Evolutionary conservation across 2,797 vertebrate species (phyloP).

Genomic region (Meriones psammophilus): DNA sequence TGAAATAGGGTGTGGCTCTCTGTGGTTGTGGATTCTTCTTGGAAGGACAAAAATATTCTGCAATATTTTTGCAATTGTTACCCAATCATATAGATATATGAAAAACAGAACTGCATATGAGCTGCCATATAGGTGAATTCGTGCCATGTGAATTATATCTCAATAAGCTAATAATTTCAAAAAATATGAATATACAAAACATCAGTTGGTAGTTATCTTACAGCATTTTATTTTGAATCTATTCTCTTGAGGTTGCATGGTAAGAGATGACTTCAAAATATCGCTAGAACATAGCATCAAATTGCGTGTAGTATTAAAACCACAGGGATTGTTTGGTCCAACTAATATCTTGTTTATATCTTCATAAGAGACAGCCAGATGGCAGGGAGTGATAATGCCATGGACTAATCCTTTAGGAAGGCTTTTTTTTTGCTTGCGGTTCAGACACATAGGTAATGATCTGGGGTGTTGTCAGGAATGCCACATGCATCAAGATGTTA

Average conservation of each 20-base stretch:
- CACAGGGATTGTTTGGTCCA: slow-evolving; percentile 72
- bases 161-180: slow-evolving; percentile 16
- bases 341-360: slow-evolving; percentile 86
- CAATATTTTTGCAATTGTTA: slow-evolving; percentile 29
- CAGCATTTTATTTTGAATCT: slow-evolving; percentile 24
- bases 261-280: neutral
- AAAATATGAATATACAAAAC: slow-evolving; percentile 40
- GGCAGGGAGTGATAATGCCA: slow-evolving; percentile 89
- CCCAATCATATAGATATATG: slow-evolving; percentile 2
- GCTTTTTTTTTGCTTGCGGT: slow-evolving; percentile 86
- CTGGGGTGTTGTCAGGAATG: slow-evolving; percentile 76
- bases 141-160: slow-evolving; percentile 7
- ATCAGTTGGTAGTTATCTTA: slow-evolving; percentile 44
- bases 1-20: neutral
- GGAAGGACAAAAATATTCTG: slow-evolving; percentile 45
- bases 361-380: slow-evolving; percentile 90
- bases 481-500: neutral
- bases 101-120: neutral
- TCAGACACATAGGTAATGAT: slow-evolving; percentile 85
- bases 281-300: neutral
- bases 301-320: slow-evolving; percentile 34
- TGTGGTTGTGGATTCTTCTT: neutral
- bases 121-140: neutral
- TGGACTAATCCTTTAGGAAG: slow-evolving; percentile 90
- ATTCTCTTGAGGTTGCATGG: slow-evolving; percentile 34